Evolutionary conservation across 2,888 invertebrate genomes (phyloP).

Genomic region (Spodoptera exigua): DNA sequence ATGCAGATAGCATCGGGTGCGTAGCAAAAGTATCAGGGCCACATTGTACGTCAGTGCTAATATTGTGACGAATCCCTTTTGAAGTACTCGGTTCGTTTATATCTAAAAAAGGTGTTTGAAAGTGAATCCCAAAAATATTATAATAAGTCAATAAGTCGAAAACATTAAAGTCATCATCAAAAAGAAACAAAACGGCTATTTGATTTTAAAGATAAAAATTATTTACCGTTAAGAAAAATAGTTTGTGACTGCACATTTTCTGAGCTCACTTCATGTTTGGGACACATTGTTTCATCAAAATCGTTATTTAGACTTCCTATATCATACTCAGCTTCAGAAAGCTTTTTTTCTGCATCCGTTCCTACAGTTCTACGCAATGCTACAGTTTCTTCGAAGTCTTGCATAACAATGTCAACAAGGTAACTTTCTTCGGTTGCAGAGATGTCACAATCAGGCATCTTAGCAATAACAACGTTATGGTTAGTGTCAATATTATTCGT

Average conservation of each 20-base stretch:
- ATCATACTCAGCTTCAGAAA: slow-evolving; percentile 48
- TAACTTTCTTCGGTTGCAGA: slow-evolving; percentile 70
- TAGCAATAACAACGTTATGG: slow-evolving; percentile 16
- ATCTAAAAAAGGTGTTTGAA: slow-evolving; percentile 65
- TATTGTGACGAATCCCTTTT: slow-evolving; percentile 79
- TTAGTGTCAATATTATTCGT: neutral
- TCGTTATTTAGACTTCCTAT: slow-evolving; percentile 57
- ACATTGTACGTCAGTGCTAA: slow-evolving; percentile 81
- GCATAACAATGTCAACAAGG: slow-evolving; percentile 73
- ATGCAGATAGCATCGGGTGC: slow-evolving; percentile 65
- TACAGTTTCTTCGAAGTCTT: slow-evolving; percentile 71
- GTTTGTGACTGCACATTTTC: slow-evolving; percentile 71
- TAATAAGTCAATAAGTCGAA: neutral
- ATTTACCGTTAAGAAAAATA: slow-evolving; percentile 79
- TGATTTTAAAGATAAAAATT: slow-evolving; percentile 5
- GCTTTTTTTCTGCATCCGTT: slow-evolving; percentile 65
- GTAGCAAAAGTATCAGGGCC: slow-evolving; percentile 72
- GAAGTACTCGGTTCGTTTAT: slow-evolving; percentile 85
- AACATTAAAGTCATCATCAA: no score
- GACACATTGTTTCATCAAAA: slow-evolving; percentile 63
- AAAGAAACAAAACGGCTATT: no score
- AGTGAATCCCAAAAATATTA: slow-evolving; percentile 5
- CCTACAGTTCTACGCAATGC: slow-evolving; percentile 73
- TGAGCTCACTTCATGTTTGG: slow-evolving; percentile 58
- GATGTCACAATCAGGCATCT: slow-evolving; percentile 50